Percentiles rank a stretch among this genome's conserved stretches.
Conservation (phyloP, 2,113 vertebrate genomes). For the Buteo buteo region DNA sequence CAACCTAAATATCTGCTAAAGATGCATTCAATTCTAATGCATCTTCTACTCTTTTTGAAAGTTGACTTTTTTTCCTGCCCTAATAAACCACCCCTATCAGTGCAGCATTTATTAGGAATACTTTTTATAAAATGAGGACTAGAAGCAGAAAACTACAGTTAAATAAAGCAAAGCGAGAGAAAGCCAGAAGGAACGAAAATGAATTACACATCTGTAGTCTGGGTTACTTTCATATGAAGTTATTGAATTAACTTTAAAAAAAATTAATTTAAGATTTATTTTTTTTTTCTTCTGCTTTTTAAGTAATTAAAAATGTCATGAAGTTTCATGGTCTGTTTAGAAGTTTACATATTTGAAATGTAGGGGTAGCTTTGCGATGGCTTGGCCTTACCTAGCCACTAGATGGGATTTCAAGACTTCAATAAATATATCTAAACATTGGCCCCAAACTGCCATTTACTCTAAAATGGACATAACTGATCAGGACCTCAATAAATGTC, state of each 20-base stretch:
- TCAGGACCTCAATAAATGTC: not conserved
- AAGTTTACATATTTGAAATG: not conserved
- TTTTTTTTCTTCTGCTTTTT: not conserved
- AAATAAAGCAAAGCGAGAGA: not conserved
- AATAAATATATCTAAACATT: not conserved
- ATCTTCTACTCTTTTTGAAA: not conserved
- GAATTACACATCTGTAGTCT: not conserved
- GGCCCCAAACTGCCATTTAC: not conserved
- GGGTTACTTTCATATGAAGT: not conserved
- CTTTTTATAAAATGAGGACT: not conserved
- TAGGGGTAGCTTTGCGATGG: not conserved
- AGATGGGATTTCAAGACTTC: not conserved
- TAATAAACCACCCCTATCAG: not conserved
- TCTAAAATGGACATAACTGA: not conserved
- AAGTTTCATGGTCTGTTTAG: not conserved
- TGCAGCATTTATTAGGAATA: not conserved
- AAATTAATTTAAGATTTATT: not conserved
- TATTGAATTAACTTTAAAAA: not conserved
- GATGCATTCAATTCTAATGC: not conserved
- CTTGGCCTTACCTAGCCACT: not conserved
- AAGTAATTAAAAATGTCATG: not conserved
- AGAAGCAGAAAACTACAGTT: not conserved
- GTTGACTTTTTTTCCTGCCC: not conserved
- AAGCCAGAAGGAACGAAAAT: not conserved
- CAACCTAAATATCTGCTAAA: slow-evolving; percentile 7